These are phyloP conservation scores for Anoura caudifer DNA, from an alignment of 2,113 vertebrate species.

Conservation along the genomic window DNA sequence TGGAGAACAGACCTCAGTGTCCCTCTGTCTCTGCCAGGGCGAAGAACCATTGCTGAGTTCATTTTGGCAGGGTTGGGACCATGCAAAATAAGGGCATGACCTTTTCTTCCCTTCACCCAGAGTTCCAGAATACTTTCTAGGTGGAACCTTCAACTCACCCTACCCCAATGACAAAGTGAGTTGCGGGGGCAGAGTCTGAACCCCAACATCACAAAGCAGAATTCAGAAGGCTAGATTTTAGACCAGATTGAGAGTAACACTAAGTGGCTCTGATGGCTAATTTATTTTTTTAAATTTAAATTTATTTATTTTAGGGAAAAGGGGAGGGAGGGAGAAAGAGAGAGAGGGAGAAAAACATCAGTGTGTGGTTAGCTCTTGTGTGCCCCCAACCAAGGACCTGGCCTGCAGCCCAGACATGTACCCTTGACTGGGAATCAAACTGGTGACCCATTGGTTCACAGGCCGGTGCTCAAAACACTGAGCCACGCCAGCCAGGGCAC, in stretches of 20 bases:
- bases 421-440: no score
- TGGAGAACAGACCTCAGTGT: no score
- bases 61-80: fast-evolving
- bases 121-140: neutral
- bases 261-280: neutral
- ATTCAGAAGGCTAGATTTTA: neutral
- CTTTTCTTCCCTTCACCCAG: neutral
- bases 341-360: no score
- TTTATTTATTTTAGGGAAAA: no score
- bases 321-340: no score
- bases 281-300: no score
- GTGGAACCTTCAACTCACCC: fast-evolving
- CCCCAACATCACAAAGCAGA: no score
- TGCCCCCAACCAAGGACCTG: no score
- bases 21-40: neutral
- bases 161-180: neutral
- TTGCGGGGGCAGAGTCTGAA: neutral
- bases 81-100: neutral
- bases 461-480: no score
- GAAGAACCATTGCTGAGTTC: neutral
- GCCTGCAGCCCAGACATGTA: no score
- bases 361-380: no score
- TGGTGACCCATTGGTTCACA: no score
- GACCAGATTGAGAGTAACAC: neutral
- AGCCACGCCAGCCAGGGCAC: neutral